Base-by-base conservation (phyloP, 2,113 vertebrate species). In the Gallinago jamesoni region DNA sequence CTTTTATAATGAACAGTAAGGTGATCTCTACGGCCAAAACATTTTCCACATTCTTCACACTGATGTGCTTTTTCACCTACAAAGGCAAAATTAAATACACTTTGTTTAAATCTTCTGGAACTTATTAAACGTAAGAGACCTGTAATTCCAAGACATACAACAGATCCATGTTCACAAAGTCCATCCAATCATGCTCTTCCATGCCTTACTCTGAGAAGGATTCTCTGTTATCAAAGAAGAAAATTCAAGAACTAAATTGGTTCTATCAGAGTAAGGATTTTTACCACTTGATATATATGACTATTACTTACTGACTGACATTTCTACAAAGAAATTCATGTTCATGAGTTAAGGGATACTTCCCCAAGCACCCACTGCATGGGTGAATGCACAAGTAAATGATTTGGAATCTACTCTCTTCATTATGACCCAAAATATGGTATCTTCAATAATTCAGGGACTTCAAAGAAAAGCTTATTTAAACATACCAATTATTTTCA, bases 1-100 rank as follows among this genome's bases (percentile, higher is more conserved):
- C 98, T 99, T 97, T 98, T 99, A 92, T 99, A 99, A 96, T 99
- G 99, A 91, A 99, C 99, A 9, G 99, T 99, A 90, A 99, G 98
- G 73, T 99, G 99, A 93, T 99, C 99, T 57, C 99, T 98, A 39
- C 99, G 98, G 33, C 99, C 98, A 98, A 99, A 99, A 93, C 99
- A 99, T 89, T 99, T 99, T 19, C 99, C 99, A 96, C 99, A 99
- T 92, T 99, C 99, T 93, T 99, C 99, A 96, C 99, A 99, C 66
- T 99, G 99, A 97, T 99, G 99, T 10, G 99, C 99, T 97, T 99
- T 99, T 97, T 99, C 99, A 87, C 99, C 99, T 99, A 87, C 21
- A 66, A 59, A 43, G 21, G 50, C 45, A 91, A 94, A 96, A 67
- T 66, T 24, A 22, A 87, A 7, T 31, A 92, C 2, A 64, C 57